Base-by-base conservation (phyloP, 2,797 vertebrate genomes). In the Enteromius radiatus region DNA sequence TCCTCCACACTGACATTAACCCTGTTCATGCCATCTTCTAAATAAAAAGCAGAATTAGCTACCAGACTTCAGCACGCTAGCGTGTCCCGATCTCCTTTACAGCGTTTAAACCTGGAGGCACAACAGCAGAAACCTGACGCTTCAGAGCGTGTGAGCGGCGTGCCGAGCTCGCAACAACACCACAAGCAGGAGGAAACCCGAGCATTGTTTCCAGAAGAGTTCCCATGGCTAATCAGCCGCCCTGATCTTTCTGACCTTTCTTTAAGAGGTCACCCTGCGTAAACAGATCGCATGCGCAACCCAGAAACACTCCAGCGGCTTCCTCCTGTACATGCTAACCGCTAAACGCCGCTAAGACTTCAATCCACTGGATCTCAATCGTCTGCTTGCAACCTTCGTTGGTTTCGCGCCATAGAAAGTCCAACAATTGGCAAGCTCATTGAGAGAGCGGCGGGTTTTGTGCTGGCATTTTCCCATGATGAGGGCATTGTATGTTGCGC, bases 151-250 rank as follows among this genome's bases (percentile, higher is more conserved):
- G 43, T 31, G 81, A 80, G 43, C 36, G n/a, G 70, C 56, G 36
- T 78, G 65, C 81, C 59, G 33, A 70, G 76, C 5, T 43, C 54
- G 65, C 67, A 31, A 81, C 64, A 49, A 9, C 49, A 0, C 4
- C 54, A 65, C 61, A 70, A 82, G 69, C 28, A 76, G 76, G 70
- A 84, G 76, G 84, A 86, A 83, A 85, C 73, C 28, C 3, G 26
- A 59, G 85, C 71, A 86, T 86, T 87, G 85, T 88, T 86, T 85
- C 33, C 43, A 84, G 73, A 78, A 78, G 43, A 5, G 71, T 81
- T 85, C 86, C 81, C 87, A 87, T 83, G 86, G 65, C 84, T 87
- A 87, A 88, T 88, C 88, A 84, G 83, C 17, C 45, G 38, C 38
- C 75, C 56, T 73, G 75, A 88, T 87, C 88, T 86, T 80, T 86